Evolutionary conservation across 2,888 invertebrate genomes (phyloP).

Genomic region (Meloe dianella): DNA sequence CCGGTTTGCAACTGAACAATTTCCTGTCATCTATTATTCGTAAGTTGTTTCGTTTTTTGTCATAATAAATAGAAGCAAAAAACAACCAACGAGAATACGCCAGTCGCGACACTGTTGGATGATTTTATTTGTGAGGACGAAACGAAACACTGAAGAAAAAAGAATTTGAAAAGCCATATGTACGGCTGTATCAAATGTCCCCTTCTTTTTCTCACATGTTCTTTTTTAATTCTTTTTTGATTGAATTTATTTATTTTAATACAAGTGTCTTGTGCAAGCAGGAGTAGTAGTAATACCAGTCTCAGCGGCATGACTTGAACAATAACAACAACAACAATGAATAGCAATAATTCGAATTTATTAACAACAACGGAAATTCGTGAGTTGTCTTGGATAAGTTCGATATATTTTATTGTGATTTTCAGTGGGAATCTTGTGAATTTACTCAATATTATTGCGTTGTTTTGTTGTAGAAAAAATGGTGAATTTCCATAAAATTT

Average conservation of each 20-base stretch:
- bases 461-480: constrained; percentile 60
- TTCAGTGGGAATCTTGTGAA: constrained; percentile 44
- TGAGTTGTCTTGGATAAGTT: not conserved
- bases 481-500: constrained; percentile 54
- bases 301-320: not conserved
- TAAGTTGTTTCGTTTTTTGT: not conserved
- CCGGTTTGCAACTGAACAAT: not conserved
- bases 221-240: not conserved
- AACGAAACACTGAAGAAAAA: not conserved
- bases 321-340: not conserved
- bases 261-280: not conserved
- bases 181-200: constrained; percentile 24
- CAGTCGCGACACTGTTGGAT: not conserved
- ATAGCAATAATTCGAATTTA: not conserved
- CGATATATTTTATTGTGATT: constrained; percentile 43
- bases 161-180: constrained; percentile 21
- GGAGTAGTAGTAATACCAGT: not conserved
- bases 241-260: not conserved
- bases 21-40: not conserved
- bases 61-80: not conserved
- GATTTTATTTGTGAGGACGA: not conserved
- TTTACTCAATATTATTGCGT: constrained; percentile 48
- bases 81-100: no score
- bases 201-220: constrained; percentile 16
- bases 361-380: not conserved